A percentile compares a stretch with the other conserved stretches of the same genome.
Conservation (phyloP, 1,140 invertebrate species). For the Coelopa frigida region DNA sequence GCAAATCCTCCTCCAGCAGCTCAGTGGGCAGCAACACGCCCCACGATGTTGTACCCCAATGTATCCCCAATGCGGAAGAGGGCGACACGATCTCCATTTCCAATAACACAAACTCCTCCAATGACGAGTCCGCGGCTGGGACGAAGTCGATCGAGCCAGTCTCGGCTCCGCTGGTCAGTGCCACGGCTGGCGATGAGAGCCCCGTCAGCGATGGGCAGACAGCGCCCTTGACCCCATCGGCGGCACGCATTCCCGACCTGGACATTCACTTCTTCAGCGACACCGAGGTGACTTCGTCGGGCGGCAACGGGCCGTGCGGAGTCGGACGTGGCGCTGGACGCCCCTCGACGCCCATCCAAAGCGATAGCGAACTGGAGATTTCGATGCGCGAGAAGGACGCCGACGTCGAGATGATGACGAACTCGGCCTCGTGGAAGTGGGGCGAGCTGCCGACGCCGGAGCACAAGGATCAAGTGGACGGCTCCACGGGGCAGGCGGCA, state of each 20-base stretch:
- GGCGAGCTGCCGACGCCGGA: slow-evolving; percentile 78
- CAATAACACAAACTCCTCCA: slow-evolving; percentile 21
- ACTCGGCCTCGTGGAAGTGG: slow-evolving; percentile 81
- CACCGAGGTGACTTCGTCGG: slow-evolving; percentile 58
- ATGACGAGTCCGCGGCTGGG: slow-evolving; percentile 30
- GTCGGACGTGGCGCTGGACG: slow-evolving; percentile 49
- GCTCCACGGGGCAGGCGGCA: slow-evolving; percentile 20
- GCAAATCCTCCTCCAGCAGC: slow-evolving; percentile 56
- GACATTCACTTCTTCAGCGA: slow-evolving; percentile 89
- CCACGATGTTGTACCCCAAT: slow-evolving; percentile 15
- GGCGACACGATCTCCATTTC: slow-evolving; percentile 18
- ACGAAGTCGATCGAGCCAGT: slow-evolving; percentile 14
- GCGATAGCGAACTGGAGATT: slow-evolving; percentile 89
- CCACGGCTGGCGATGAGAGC: slow-evolving; percentile 27
- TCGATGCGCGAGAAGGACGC: slow-evolving; percentile 52
- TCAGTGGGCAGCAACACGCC: slow-evolving; percentile 30
- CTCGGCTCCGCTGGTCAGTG: slow-evolving; percentile 26
- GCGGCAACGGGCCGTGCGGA: slow-evolving; percentile 16
- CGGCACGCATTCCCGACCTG: slow-evolving; percentile 44
- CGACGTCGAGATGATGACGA: slow-evolving; percentile 37
- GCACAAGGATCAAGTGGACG: slow-evolving; percentile 7
- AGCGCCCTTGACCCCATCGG: slow-evolving; percentile 15
- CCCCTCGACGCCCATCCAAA: slow-evolving; percentile 76
- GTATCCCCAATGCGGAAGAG: slow-evolving; percentile 17
- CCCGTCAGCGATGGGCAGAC: slow-evolving; percentile 20